Conservation (phyloP, 2,888 invertebrate species). For the Crematogaster levior region DNA sequence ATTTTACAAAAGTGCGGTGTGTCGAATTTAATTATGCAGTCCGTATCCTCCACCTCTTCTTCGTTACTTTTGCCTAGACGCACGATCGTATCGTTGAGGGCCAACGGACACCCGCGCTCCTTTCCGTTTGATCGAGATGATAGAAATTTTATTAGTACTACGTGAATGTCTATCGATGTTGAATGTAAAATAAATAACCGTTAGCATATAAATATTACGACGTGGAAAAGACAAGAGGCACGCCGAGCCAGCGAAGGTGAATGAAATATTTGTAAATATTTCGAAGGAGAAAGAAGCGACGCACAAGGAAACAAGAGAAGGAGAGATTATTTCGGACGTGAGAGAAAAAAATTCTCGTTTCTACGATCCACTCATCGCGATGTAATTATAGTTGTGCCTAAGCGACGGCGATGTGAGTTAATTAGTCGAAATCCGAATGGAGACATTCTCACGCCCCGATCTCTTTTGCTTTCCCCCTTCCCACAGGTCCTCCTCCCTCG, state of each 20-base stretch:
- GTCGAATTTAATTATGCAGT: neutral
- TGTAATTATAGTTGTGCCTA: conserved; percentile 63
- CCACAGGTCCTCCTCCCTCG: neutral
- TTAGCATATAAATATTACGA: conserved; percentile 72
- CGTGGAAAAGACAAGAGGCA: neutral
- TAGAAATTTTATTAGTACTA: conserved; percentile 72
- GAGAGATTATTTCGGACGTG: conserved; percentile 57
- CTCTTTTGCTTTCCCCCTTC: neutral
- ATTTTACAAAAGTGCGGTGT: neutral
- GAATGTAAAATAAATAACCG: conserved; percentile 79
- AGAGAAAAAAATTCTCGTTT: conserved; percentile 47
- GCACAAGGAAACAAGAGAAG: conserved; percentile 4
- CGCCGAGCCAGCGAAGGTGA: conserved; percentile 1
- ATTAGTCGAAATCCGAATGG: conserved; percentile 1
- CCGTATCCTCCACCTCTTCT: neutral
- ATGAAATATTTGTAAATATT: conserved; percentile 52
- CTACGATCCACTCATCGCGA: conserved; percentile 43
- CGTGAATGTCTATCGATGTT: conserved; percentile 79
- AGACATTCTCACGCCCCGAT: neutral
- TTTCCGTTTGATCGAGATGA: conserved; percentile 10
- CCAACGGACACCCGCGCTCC: neutral
- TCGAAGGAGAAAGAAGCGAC: conserved; percentile 33
- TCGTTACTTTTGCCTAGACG: conserved; percentile 8
- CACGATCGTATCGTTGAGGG: neutral
- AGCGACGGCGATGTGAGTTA: conserved; percentile 15